These are phyloP conservation scores for Leptoteleia sp. DNA, from an alignment of 1,140 invertebrate species.

Conservation along the genomic window DNA sequence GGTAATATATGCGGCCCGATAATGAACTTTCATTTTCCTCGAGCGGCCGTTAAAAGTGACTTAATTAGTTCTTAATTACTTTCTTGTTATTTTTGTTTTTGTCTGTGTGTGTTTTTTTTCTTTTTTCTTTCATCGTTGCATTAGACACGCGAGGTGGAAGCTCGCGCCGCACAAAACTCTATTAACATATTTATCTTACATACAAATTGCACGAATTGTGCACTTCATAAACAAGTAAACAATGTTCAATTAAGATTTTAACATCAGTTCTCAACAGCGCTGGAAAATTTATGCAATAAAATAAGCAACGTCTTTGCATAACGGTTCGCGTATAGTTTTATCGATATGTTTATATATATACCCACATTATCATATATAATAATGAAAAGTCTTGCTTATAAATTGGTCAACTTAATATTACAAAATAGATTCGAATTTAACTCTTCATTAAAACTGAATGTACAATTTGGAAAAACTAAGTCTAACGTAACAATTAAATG, in stretches of 20 bases:
- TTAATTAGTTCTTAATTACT: constrained; percentile 57
- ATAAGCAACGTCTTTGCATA: constrained; percentile 17
- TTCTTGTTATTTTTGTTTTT: constrained; percentile 55
- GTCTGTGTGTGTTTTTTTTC: too few species aligned
- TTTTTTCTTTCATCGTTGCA: too few species aligned
- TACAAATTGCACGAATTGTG: constrained; percentile 45
- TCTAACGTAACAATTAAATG: too few species aligned
- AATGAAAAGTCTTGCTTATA: too few species aligned
- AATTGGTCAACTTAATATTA: neutral
- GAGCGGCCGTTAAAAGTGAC: constrained; percentile 54
- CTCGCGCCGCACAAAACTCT: constrained; percentile 22
- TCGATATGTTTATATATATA: constrained; percentile 1
- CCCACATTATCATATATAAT: too few species aligned
- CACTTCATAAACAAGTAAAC: constrained; percentile 46
- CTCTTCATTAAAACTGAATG: too few species aligned
- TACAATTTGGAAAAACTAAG: too few species aligned
- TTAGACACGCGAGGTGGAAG: constrained; percentile 33
- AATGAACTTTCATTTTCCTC: constrained; percentile 64
- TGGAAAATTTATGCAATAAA: constrained; percentile 25
- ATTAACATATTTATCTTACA: constrained; percentile 55
- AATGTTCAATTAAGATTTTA: constrained; percentile 46
- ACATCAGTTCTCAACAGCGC: constrained; percentile 33
- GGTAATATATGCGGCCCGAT: constrained; percentile 43
- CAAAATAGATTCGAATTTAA: neutral
- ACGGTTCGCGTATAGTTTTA: neutral